Evolutionary conservation across 2,888 invertebrate species (phyloP), one percentile per base, ranked within the genome.

Genomic region (Microctonus aethiopoides): DNA sequence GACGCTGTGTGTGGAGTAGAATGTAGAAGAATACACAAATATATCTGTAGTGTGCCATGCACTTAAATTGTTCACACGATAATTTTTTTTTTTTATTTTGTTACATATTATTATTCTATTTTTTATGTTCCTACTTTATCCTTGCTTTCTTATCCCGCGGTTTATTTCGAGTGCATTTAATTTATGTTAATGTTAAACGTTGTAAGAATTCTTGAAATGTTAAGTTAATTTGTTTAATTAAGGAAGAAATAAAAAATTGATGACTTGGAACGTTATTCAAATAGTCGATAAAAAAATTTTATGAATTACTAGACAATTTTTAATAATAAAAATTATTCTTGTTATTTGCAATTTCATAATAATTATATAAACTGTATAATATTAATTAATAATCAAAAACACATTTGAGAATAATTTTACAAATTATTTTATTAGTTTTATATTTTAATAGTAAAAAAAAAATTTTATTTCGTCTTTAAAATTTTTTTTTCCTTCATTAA

Each of bases 1-100:
- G 22, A 13, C 34, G 34, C 20, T 51, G 56, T 56, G 26, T 26
- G 26, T 65, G 54, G 26, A n/a, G 26, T 56, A 22, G n/a, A n/a
- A n/a, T n/a, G n/a, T n/a, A n/a, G n/a, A n/a, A 64, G 57, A 68
- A 68, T 52, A 51, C n/a, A 62, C 46, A 29, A 39, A 62, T 39
- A 62, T 39, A 24, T 51, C n/a, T 22, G 13, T 24, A 26, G 41
- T 41, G 29, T 46, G 24, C 32, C 16, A 51, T 46, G 11, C 46
- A 61, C 36, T 13, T 34, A 29, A 52, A 68, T 46, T 26, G 51
- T 46, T 67, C 60, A 24, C 60, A 67, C 67, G 60, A 67, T 67
- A 67, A 51, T 60, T 67, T 67, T 57, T 57, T 32, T n/a, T n/a
- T n/a, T n/a, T 32, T 20, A 10, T 16, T 32, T 16, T 0, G 1